Evolutionary conservation across 2,797 vertebrate species (phyloP), one percentile per base, ranked within the genome.

Genomic region (Cynodonichthys magdalenae): DNA sequence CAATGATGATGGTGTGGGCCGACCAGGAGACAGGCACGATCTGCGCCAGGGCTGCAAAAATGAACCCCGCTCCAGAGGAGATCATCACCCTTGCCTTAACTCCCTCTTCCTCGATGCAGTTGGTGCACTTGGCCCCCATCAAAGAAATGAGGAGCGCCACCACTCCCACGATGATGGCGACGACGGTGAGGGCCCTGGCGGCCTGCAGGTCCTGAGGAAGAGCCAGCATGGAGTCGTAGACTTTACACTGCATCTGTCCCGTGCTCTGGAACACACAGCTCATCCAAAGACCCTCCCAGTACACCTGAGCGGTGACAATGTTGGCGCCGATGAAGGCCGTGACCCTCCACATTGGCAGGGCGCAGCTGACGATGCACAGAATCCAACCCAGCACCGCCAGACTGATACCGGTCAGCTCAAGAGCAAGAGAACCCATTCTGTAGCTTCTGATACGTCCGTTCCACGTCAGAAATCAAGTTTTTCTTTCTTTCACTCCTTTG

Each of bases 11-110:
- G 63, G 94, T 94, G 91, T 96, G 89, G 41, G 97, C 97, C 0
- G 97, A 95, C 97, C 97, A 98, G 84, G 89, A 97, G 47, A 96
- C 93, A 0, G 97, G 97, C 55, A 98, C 94, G 15, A 98, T 89
- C 56, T 89, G 92, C 71, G 95, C 79, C 79, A 98, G 0, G 0
- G 92, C 90, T 0, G 95, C 87, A 3, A 91, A 54, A 50, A 97
- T 90, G 85, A 96, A 97, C 8, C 92, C 79, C 28, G 90, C 94
- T 0, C 97, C 97, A 0, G 95, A 91, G 28, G 87, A 53, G 1
- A 94, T 94, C 91, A 95, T 96, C 88, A 97, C 94, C 77, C 92
- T 94, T 82, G 96, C 94, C 80, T 98, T 98, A 28, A 87, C 70
- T 0, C 71, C 86, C n/a, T 98, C 95, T 0, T 96, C 95, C 42